These are phyloP conservation scores for Pyrrhia umbra DNA, from an alignment of 2,888 invertebrate genomes.

Conservation along the genomic window DNA sequence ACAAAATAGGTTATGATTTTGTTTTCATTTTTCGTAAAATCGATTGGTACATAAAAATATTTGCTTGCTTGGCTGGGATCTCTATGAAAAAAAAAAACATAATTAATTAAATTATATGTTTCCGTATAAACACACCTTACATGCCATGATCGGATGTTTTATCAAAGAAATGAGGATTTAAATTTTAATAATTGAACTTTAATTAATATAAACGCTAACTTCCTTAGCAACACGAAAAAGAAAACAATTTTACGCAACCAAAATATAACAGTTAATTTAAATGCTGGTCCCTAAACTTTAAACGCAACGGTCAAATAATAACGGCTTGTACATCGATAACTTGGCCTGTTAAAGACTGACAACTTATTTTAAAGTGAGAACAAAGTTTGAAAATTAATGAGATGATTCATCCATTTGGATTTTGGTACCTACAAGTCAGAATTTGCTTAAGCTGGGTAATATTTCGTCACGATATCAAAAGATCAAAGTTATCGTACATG, in stretches of 20 bases:
- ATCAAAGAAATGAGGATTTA: too few relatives aligned
- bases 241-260: constrained; percentile 23
- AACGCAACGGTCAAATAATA: constrained; percentile 50
- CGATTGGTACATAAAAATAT: too few relatives aligned
- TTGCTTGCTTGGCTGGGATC: too few relatives aligned
- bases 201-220: background rate
- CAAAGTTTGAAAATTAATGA: constrained; percentile 24
- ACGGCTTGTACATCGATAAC: constrained; percentile 45
- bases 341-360: constrained; percentile 25
- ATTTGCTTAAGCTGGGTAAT: background rate
- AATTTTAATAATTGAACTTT: too few relatives aligned
- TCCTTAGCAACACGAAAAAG: constrained; percentile 4
- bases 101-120: too few relatives aligned
- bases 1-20: too few relatives aligned
- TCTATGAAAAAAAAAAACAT: too few relatives aligned
- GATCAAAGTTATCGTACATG: too few relatives aligned
- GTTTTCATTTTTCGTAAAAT: too few relatives aligned
- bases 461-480: constrained; percentile 17
- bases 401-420: constrained; percentile 33
- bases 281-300: constrained; percentile 51
- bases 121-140: too few relatives aligned
- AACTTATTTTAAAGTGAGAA: constrained; percentile 9
- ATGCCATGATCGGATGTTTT: too few relatives aligned
- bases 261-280: constrained; percentile 17
- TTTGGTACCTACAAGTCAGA: background rate